phyloP scores from a whole-genome alignment of 2,888 invertebrate genomes.

The Patella depressa region DNA sequence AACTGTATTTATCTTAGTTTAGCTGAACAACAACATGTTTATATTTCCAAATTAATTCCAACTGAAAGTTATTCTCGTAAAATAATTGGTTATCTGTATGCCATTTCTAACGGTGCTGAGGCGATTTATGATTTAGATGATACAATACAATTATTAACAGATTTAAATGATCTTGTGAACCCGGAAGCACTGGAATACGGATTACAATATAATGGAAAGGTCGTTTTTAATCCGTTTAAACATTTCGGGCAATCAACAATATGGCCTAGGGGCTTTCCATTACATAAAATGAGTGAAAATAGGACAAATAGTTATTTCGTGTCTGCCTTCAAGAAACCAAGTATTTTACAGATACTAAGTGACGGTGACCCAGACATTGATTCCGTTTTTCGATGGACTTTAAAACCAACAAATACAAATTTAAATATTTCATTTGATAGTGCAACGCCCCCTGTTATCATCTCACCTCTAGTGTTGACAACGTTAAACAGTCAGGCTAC shows the following conservation, averaged over 20 bases:
- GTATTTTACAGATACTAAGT: slow-evolving; percentile 55
- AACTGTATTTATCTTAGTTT: slow-evolving; percentile 25
- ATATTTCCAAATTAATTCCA: neutral
- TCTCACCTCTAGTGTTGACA: slow-evolving; percentile 47
- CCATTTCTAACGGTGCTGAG: slow-evolving; percentile 26
- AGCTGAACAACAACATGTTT: slow-evolving; percentile 6
- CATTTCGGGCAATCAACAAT: neutral
- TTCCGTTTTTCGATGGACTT: slow-evolving; percentile 54
- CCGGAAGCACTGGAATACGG: slow-evolving; percentile 1
- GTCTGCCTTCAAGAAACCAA: slow-evolving; percentile 33
- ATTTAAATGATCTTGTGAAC: slow-evolving; percentile 16
- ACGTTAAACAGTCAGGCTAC: slow-evolving; percentile 62
- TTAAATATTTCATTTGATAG: slow-evolving; percentile 51
- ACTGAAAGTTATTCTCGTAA: slow-evolving; percentile 22
- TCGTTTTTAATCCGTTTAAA: slow-evolving; percentile 9
- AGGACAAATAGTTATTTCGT: slow-evolving; percentile 26
- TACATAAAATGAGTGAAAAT: neutral
- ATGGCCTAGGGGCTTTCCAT: neutral
- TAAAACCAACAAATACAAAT: slow-evolving; percentile 28
- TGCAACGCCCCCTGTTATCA: slow-evolving; percentile 46
- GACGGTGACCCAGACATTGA: slow-evolving; percentile 63
- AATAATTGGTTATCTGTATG: slow-evolving; percentile 27
- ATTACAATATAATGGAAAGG: slow-evolving; percentile 15
- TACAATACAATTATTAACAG: slow-evolving; percentile 20
- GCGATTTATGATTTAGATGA: slow-evolving; percentile 31